Base-by-base conservation (phyloP, 2,113 vertebrate species). In the Nycticorax nycticorax region DNA sequence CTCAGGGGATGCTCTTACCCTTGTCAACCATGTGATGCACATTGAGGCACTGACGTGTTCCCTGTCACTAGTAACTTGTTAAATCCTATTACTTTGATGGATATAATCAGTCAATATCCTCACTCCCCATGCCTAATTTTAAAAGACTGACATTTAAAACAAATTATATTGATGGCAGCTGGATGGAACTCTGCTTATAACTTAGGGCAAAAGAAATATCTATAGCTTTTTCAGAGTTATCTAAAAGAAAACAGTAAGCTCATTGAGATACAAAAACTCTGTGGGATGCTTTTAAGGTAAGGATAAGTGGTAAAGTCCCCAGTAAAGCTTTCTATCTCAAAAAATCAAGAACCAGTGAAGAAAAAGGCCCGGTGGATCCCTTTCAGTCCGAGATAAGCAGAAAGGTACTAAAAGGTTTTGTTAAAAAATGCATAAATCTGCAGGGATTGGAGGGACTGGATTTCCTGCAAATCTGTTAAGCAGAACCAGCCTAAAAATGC, bases 391-490 rank as follows among this genome's bases (percentile, higher is more conserved):
- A 87, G 52, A 55, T 47, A 84, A 78, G 28, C 28, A 75, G 41
- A 78, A 95, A 92, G 26, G 14, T 91, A 43, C 56, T 52, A 43
- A 74, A 84, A 55, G 15, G 1, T 39, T 68, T 79, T 83, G 17
- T 47, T 48, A n/a, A 75, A 87, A 89, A 74, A 57, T 17, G 3
- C 30, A 22, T 23, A 77, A 63, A 69, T 60, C 26, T 50, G 11
- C 16, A 64, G 33, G 26, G 47, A 56, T 4, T 72, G 56, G 7
- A 80, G 10, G 30, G 27, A 39, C 18, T 90, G 39, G 23, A 39
- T 91, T 95, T 89, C 43, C 72, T 89, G 23, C 37, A 64, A 84
- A 88, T 82, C 56, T 82, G 27, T 81, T 72, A 75, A 87, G 94
- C 60, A 78, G 69, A 68, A 81, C 14, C n/a, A 72, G n/a, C 11